These are phyloP conservation scores for Ovis aries DNA, from an alignment of 2,113 vertebrate genomes.

Conservation along the genomic window DNA sequence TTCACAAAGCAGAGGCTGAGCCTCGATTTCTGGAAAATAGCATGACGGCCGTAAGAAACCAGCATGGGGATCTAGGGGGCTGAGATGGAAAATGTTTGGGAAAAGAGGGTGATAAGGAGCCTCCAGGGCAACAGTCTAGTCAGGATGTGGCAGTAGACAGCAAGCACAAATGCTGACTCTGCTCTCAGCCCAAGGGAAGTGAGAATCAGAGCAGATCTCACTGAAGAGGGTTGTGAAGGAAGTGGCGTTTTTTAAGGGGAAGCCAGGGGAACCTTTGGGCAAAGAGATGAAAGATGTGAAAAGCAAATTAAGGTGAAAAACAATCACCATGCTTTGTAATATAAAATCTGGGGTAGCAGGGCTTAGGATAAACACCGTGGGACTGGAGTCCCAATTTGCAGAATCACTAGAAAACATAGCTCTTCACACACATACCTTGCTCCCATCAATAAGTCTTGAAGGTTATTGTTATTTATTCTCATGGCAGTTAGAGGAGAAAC, in stretches of 20 bases:
- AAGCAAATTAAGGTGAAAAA: not conserved
- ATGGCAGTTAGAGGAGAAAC: not conserved
- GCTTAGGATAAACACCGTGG: not conserved
- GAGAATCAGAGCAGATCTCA: constrained; percentile 14
- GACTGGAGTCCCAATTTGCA: not conserved
- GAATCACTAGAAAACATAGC: not conserved
- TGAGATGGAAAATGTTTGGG: not conserved
- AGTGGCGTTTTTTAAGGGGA: not conserved
- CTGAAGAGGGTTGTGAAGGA: not conserved
- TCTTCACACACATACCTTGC: not conserved
- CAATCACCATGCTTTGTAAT: not conserved
- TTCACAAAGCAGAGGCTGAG: not conserved
- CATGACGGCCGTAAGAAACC: not conserved
- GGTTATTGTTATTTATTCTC: not conserved
- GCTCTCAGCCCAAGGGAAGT: not conserved
- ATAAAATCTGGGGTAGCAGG: not conserved
- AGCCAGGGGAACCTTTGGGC: not conserved
- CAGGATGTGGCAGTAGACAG: not conserved
- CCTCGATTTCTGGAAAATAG: not conserved
- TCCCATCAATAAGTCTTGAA: not conserved
- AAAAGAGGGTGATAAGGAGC: not conserved
- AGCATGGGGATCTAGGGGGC: not conserved
- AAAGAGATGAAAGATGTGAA: not conserved
- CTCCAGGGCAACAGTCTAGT: not conserved
- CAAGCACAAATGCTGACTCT: not conserved